phyloP scores from a whole-genome alignment of 1,140 invertebrate genomes.

The Zaprionus davidi region DNA sequence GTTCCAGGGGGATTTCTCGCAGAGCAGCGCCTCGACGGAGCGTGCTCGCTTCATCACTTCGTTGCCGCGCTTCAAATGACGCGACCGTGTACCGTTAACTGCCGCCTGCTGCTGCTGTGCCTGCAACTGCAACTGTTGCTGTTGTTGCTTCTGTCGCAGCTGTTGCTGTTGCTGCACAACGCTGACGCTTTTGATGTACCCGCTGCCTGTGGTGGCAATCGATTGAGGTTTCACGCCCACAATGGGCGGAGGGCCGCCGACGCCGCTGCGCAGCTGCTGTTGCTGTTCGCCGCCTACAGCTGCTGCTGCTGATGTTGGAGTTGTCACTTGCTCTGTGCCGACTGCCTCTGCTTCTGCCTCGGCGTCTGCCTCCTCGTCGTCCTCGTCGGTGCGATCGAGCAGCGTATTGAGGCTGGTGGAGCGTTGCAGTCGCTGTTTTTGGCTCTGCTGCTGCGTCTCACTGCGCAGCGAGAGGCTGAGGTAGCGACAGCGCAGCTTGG shows the following conservation, averaged over 20 bases:
- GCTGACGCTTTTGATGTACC: slow-evolving; percentile 47
- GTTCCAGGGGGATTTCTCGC: slow-evolving; percentile 85
- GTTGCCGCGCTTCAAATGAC: slow-evolving; percentile 82
- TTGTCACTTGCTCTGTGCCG: slow-evolving; percentile 5
- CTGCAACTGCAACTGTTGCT: slow-evolving; percentile 30
- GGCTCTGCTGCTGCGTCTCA: slow-evolving; percentile 87
- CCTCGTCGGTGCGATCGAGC: slow-evolving; percentile 88
- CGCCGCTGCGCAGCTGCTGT: slow-evolving; percentile 15
- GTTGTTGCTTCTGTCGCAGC: slow-evolving; percentile 10
- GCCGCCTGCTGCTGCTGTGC: slow-evolving; percentile 18
- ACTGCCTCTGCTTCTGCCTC: neutral
- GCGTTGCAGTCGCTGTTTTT: slow-evolving; percentile 88
- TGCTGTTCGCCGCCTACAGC: slow-evolving; percentile 8
- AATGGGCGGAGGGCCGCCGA: slow-evolving; percentile 53
- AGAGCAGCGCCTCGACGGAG: slow-evolving; percentile 91
- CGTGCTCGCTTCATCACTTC: slow-evolving; percentile 90
- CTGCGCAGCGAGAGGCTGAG: slow-evolving; percentile 90
- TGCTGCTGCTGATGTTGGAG: slow-evolving; percentile 14
- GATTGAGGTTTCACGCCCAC: slow-evolving; percentile 54
- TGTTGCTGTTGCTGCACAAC: slow-evolving; percentile 35
- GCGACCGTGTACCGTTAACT: slow-evolving; percentile 57
- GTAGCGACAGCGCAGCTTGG: slow-evolving; percentile 92
- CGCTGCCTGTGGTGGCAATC: slow-evolving; percentile 33
- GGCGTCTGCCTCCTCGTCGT: slow-evolving; percentile 49
- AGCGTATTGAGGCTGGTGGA: slow-evolving; percentile 94